Evolutionary conservation across 1,140 invertebrate species (phyloP).

Genomic region (Papilio aristodemus): DNA sequence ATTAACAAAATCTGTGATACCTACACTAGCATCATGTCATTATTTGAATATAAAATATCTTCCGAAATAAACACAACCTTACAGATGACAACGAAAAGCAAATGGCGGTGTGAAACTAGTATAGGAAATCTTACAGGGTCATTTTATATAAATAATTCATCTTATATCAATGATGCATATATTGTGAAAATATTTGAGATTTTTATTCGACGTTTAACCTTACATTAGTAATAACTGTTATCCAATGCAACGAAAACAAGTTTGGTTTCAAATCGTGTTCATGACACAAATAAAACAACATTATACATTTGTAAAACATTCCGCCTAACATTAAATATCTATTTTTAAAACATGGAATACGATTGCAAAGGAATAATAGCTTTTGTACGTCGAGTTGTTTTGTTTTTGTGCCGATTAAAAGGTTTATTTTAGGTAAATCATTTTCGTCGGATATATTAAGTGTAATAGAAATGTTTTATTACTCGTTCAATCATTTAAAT

Average conservation of each 20-base stretch:
- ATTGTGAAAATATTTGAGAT: no score
- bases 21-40: no score
- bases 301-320: neutral
- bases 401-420: slow-evolving; percentile 8
- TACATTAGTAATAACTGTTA: neutral
- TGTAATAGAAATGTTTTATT: neutral
- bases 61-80: no score
- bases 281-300: slow-evolving; percentile 10
- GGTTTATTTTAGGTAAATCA: slow-evolving; percentile 1
- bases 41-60: no score
- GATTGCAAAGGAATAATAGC: slow-evolving; percentile 1
- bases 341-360: slow-evolving; percentile 10
- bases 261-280: neutral
- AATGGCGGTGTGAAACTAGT: no score
- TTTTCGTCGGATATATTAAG: neutral
- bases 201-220: no score
- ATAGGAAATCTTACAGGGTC: no score
- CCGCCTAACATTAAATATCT: slow-evolving; percentile 8
- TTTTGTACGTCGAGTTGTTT: neutral
- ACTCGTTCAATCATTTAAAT: neutral
- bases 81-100: no score
- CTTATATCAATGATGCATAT: no score
- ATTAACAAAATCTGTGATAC: no score
- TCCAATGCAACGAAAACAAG: neutral
- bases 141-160: no score